These are phyloP conservation scores for Acrobasis suavella DNA, from an alignment of 2,888 invertebrate species.

Conservation along the genomic window DNA sequence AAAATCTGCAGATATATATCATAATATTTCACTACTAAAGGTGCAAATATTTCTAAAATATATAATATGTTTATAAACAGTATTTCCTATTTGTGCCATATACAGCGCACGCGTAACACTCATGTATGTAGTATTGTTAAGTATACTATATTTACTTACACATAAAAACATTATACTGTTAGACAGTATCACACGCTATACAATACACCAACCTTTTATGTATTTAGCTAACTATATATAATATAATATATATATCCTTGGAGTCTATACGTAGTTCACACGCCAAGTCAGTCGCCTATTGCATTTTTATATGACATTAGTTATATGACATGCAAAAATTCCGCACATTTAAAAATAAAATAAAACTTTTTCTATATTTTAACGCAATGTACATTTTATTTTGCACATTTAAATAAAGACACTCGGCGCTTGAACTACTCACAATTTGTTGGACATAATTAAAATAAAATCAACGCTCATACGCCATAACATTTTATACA, in stretches of 20 bases:
- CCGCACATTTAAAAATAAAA: not conserved
- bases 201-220: conserved; percentile 73
- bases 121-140: conserved; percentile 51
- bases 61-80: conserved; percentile 75
- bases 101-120: conserved; percentile 78
- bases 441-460: conserved; percentile 60
- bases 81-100: conserved; percentile 76
- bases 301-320: conserved; percentile 7
- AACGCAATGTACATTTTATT: not conserved
- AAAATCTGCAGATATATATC: conserved; percentile 77
- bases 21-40: conserved; percentile 77
- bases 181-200: conserved; percentile 77
- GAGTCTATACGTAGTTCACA: conserved; percentile 70
- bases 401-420: conserved; percentile 5
- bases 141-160: conserved; percentile 64
- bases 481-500: conserved; percentile 80
- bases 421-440: conserved; percentile 68
- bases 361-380: not conserved
- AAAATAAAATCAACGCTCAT: conserved; percentile 70
- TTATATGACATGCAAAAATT: not conserved
- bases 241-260: conserved; percentile 57
- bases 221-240: conserved; percentile 62
- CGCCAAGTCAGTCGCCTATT: conserved; percentile 51
- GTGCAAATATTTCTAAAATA: conserved; percentile 83
- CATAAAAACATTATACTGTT: conserved; percentile 75